Base-by-base conservation (phyloP, 2,888 invertebrate genomes). In the Nemotelus nigrinus region DNA sequence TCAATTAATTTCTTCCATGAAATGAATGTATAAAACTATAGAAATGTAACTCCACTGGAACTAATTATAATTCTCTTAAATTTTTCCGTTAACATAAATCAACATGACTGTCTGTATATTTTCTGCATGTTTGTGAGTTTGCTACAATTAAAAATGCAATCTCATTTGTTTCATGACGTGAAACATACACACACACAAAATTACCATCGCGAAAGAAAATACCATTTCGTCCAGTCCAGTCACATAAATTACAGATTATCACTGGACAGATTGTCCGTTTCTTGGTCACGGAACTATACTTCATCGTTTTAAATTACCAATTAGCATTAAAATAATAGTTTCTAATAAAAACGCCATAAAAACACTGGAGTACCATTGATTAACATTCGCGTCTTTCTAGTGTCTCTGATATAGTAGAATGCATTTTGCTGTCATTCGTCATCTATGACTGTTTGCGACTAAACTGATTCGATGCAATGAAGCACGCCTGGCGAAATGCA, bases 291-390 rank as follows among this genome's bases (percentile, higher is more conserved):
- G 25, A 57, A 57, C 57, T 57, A 57, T 57, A 57, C 57, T 25
- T 57, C 57, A 57, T 57, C 45, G 65, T 65, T 45, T 65, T 65
- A 65, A 65, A 65, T 65, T 65, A 65, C 65, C 65, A 65, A 65
- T 65, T 65, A 65, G 65, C 65, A 45, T 65, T 65, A 65, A 65
- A 65, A 45, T 65, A 65, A 65, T 65, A 44, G 44, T 2, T 65
- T n/a, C 45, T 65, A 65, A 65, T 65, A 65, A 65, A 65, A 65
- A 65, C 7, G 65, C 47, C 65, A 65, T 65, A 65, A 65, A 65
- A 63, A 65, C 45, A 8, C 45, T 10, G 43, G 44, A 45, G n/a
- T 65, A 44, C 65, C 65, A 65, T 65, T 65, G 65, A 65, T 65
- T 65, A 65, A n/a, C 65, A 65, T 65, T 65, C 44, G 47, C 65